Base-by-base conservation (phyloP, 2,888 invertebrate species). In the Volucella bombylans region DNA sequence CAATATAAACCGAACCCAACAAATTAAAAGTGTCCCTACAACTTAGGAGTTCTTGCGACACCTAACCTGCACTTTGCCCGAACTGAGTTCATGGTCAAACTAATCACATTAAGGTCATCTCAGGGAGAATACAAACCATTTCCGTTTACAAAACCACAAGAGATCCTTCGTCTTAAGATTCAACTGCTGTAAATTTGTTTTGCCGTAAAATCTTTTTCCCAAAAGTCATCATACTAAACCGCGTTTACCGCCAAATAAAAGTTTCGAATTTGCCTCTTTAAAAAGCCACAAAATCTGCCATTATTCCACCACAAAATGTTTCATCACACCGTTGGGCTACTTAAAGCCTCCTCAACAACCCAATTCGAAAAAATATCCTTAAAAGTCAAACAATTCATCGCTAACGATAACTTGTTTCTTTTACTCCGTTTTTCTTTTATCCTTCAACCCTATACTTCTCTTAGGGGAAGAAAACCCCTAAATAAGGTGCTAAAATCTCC, bases 401-500 rank as follows among this genome's bases (percentile, higher is more conserved):
- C 62, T 76, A 57, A 41, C 76, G 55, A 80, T 76, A 85, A 80
- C 65, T 79, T 57, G 64, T 79, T 65, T 71, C 31, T 45, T 52
- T 71, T 11, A 14, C 38, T 65, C 61, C 23, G n/a, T 41, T 49
- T 31, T 39, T 38, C 52, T 50, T 45, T 47, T 47, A 14, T 45
- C 57, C 31, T 23, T 54, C 47, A 77, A 31, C 49, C 50, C 71
- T 61, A 39, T 55, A 4, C 65, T 31, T 50, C 41, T 15, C 54
- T 15, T 47, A 23, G 23, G 23, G 23, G 47, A 55, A 43, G 47
- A 39, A 12, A 47, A 72, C 52, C 72, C 72, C 81, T 68, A 81
- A 85, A 81, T 85, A 85, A 85, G 81, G 85, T 85, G 85, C 76
- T 85, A 85, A 85, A 80, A 85, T 85, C 80, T 69, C 54, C 80